phyloP scores from a whole-genome alignment of 2,113 vertebrate genomes.

The Xenopus borealis region DNA sequence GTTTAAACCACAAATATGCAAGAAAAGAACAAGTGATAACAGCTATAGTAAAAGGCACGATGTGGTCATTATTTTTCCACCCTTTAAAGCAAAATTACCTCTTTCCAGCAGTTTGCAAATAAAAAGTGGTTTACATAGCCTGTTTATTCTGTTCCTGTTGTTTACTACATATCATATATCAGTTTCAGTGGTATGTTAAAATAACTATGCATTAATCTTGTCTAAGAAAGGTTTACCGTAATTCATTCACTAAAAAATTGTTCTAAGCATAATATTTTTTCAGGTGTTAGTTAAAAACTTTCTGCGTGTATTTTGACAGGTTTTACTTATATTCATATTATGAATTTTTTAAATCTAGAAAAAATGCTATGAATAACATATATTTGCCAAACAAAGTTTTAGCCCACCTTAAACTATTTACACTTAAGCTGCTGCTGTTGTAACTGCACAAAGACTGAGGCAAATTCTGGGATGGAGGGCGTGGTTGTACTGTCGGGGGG shows the following conservation, averaged over 20 bases:
- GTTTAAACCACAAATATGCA: background rate
- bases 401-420: conserved; percentile 90
- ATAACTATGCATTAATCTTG: no score
- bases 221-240: no score
- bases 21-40: background rate
- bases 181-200: no score
- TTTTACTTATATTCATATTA: no score
- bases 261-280: no score
- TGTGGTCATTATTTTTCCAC: background rate
- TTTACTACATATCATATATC: no score
- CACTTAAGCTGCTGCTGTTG: conserved; percentile 81
- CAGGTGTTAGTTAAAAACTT: no score
- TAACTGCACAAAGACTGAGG: conserved; percentile 77
- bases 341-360: no score
- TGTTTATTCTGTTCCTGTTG: no score
- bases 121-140: background rate
- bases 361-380: no score
- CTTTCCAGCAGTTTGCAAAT: background rate
- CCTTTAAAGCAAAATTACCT: background rate
- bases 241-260: background rate
- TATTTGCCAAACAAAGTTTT: no score
- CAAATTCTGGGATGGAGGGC: conserved; percentile 73
- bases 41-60: background rate
- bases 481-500: conserved; percentile 67
- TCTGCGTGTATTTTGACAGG: no score